These are phyloP conservation scores for Amphilophus citrinellus DNA, from an alignment of 2,113 vertebrate genomes.

Conservation along the genomic window DNA sequence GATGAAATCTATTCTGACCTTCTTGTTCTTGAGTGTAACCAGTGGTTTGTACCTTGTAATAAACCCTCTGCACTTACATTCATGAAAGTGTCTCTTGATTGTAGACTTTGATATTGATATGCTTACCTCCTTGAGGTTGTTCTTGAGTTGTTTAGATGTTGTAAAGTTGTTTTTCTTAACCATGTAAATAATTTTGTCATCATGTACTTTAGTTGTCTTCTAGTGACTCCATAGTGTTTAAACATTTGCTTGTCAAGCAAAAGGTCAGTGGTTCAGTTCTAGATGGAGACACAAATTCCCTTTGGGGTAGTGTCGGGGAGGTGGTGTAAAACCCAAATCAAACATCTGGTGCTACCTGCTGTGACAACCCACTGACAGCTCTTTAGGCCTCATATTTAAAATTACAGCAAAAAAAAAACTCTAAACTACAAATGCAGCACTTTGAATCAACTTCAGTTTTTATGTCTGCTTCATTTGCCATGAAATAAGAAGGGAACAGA, in stretches of 20 bases:
- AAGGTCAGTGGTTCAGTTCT: no score
- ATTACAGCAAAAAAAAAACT: no score
- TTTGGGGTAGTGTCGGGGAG: no score
- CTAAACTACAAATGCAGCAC: no score
- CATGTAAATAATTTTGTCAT: not conserved
- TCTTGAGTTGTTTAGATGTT: not conserved
- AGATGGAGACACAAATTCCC: no score
- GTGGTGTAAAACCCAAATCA: no score
- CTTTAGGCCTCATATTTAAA: not conserved
- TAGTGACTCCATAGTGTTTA: no score
- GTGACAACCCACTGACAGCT: not conserved
- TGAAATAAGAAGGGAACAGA: not conserved
- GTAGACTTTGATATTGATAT: no score
- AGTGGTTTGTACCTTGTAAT: not conserved
- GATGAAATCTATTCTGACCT: not conserved
- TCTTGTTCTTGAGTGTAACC: not conserved
- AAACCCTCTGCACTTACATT: not conserved
- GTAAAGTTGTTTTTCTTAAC: not conserved
- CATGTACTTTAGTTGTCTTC: not conserved
- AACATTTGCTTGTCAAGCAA: no score
- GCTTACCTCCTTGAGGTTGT: no score
- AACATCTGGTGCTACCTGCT: no score
- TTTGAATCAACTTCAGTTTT: no score
- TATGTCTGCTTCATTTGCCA: not conserved
- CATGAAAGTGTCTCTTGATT: not conserved